phyloP scores from a whole-genome alignment of 2,797 vertebrate genomes.

The Fistularia tabacaria region DNA sequence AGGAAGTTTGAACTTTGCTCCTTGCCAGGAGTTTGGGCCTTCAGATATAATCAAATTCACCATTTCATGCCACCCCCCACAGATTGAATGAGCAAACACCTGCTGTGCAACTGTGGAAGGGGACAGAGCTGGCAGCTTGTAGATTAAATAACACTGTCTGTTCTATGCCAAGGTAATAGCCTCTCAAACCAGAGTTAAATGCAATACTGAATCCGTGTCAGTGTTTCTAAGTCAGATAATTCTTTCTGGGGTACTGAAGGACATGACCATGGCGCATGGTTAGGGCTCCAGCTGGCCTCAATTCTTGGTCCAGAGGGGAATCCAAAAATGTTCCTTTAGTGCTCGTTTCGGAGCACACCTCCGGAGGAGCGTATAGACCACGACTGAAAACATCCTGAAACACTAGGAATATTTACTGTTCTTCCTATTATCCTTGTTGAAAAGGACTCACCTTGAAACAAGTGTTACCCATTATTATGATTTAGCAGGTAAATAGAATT shows the following conservation, averaged over 20 bases:
- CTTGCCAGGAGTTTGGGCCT: slow-evolving; percentile 48
- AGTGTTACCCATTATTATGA: too few species aligned
- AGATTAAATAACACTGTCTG: slow-evolving; percentile 77
- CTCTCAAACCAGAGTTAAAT: slow-evolving; percentile 72
- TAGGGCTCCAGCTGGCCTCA: slow-evolving; percentile 36
- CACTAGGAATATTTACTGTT: too few species aligned
- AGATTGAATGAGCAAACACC: slow-evolving; percentile 67
- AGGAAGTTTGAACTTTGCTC: slow-evolving; percentile 55
- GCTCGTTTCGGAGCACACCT: slow-evolving; percentile 8
- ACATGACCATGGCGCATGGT: slow-evolving; percentile 16
- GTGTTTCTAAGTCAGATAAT: slow-evolving; percentile 60
- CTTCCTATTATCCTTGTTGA: too few species aligned
- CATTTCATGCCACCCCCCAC: slow-evolving; percentile 52
- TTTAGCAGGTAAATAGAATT: too few species aligned
- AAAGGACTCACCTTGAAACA: too few species aligned
- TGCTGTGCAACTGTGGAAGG: slow-evolving; percentile 65
- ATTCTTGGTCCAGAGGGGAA: slow-evolving; percentile 25
- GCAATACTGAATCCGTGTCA: slow-evolving; percentile 64
- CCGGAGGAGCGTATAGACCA: neutral
- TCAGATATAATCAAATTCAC: slow-evolving; percentile 67
- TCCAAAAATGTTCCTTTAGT: slow-evolving; percentile 9
- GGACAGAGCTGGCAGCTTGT: slow-evolving; percentile 66
- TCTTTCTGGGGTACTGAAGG: slow-evolving; percentile 36
- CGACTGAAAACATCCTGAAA: too few species aligned
- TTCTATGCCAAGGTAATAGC: slow-evolving; percentile 71